Conservation (phyloP, 2,113 vertebrate species). For the Ramphastos sulfuratus region DNA sequence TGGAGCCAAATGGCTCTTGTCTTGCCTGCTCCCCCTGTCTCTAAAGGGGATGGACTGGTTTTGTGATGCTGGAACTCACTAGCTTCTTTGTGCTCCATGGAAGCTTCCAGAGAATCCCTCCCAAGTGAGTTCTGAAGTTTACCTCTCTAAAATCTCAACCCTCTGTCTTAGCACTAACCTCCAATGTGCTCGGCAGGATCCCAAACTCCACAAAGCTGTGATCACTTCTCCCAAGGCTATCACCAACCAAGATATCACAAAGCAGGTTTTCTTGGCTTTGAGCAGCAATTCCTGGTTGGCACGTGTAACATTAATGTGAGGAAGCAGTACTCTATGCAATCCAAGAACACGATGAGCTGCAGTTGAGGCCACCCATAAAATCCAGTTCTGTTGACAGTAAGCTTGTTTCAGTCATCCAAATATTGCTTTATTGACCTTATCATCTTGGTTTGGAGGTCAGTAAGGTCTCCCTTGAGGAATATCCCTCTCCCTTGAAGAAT, state of each 20-base stretch:
- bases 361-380: neutral
- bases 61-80: neutral
- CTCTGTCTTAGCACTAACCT: neutral
- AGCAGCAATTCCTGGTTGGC: too few species aligned
- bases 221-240: neutral
- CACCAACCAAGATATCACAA: too few species aligned
- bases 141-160: neutral
- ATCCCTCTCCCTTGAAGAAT: neutral
- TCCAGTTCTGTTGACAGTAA: neutral
- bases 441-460: neutral
- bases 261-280: neutral
- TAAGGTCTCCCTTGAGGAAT: too few species aligned
- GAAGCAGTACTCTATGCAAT: neutral
- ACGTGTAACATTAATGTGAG: too few species aligned
- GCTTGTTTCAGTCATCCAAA: neutral
- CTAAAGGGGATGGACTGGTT: neutral
- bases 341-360: neutral
- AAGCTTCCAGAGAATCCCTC: neutral
- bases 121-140: neutral
- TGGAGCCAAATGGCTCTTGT: too few species aligned
- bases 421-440: neutral
- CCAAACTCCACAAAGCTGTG: neutral
- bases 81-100: neutral
- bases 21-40: neutral
- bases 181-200: accelerated